Percentiles rank a stretch among this genome's conserved stretches.
These are phyloP conservation scores for Sipha maydis DNA, from an alignment of 2,888 invertebrate genomes.

Conservation along the genomic window DNA sequence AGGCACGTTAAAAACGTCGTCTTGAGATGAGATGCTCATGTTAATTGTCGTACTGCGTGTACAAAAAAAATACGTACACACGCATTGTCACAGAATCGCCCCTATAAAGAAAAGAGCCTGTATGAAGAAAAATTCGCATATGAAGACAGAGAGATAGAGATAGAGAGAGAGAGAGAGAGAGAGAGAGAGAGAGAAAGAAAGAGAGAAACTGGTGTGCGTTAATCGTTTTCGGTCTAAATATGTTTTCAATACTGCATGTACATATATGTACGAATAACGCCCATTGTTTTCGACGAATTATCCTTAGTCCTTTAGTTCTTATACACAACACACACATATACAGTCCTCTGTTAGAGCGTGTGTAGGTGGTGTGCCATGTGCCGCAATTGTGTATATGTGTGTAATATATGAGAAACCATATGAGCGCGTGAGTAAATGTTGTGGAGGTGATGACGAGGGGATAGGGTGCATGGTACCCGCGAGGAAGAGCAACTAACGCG, in stretches of 20 bases:
- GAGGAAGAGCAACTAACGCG: background rate
- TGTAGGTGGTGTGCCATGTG: no score
- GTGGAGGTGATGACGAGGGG: background rate
- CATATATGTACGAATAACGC: background rate
- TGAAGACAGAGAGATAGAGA: background rate
- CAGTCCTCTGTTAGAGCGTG: background rate
- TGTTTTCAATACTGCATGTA: background rate
- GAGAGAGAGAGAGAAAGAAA: background rate
- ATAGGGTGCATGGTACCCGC: background rate
- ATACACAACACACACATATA: background rate
- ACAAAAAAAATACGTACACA: no score
- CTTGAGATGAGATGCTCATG: background rate
- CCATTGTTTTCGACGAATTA: slow-evolving; percentile 1
- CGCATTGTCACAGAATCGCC: no score
- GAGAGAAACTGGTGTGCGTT: background rate
- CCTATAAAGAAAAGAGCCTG: no score
- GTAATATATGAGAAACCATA: background rate
- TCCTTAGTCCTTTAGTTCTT: background rate
- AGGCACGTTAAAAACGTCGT: background rate
- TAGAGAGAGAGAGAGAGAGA: background rate
- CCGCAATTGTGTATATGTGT: background rate
- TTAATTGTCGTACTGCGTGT: background rate
- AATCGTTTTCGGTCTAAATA: slow-evolving; percentile 37
- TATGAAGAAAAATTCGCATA: background rate
- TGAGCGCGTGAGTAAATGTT: background rate